Evolutionary conservation across 2,888 invertebrate species (phyloP), one percentile per base, ranked within the genome.

Genomic region (Oligia fasciuncula): DNA sequence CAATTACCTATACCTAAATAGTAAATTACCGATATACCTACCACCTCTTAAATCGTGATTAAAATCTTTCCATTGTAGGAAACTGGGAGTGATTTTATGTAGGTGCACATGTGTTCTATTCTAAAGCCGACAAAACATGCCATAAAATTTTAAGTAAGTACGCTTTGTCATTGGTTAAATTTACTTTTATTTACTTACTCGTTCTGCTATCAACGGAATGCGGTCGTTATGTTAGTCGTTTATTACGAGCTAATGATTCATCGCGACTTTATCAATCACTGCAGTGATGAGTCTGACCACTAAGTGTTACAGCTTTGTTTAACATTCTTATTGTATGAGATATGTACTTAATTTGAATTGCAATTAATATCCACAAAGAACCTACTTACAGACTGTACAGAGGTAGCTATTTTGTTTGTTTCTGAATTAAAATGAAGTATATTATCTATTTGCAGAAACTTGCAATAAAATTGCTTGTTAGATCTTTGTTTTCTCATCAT

Each of bases 191-290:
- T 92, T 93, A 92, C 90, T 84, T 90, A 92, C 90, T 91, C 92
- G 90, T 90, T 92, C 90, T 93, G 92, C 93, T 95, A 95, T 95
- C 94, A 91, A 84, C 89, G 94, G 95, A 96, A 96, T 96, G 96
- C 95, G 95, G 95, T 93, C 94, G 95, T 89, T 90, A 90, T 90
- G 92, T 91, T 91, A 91, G 92, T 90, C 91, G 93, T 93, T 92
- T 93, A 93, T 91, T 91, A 88, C 91, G 88, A 90, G 90, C 89
- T 94, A 94, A 95, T 96, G 95, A 96, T 92, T 95, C 95, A 95
- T 95, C 94, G 92, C 94, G 92, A 91, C 89, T 93, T 94, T 95
- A 95, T 95, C 94, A 94, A 94, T 94, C 93, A 92, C 85, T 88
- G 88, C 87, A 84, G 86, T 89, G 88, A 85, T 84, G 89, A 82